phyloP scores from a whole-genome alignment of 2,888 invertebrate species.

The Lypha dubia region DNA sequence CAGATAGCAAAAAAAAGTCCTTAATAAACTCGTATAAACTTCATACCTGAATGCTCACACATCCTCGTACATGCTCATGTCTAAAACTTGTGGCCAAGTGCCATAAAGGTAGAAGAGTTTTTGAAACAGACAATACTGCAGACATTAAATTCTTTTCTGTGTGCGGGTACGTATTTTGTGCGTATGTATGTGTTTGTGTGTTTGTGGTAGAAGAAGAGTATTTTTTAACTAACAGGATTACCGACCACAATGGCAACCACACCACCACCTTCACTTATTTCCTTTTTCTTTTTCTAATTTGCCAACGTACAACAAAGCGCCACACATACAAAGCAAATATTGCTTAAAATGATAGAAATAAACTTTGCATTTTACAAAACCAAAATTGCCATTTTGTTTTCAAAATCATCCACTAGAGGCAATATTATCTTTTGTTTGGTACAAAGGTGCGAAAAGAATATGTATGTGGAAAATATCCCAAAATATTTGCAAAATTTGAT shows the following conservation, averaged over 20 bases:
- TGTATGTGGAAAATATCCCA: neutral
- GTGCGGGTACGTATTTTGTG: too few relatives aligned
- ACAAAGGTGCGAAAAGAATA: neutral
- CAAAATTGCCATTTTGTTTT: conserved; percentile 61
- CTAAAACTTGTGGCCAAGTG: conserved; percentile 26
- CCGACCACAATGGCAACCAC: conserved; percentile 54
- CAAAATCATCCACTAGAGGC: conserved; percentile 13
- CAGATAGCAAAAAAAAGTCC: neutral
- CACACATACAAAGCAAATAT: neutral
- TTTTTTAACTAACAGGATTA: conserved; percentile 63
- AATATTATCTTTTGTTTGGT: conserved; percentile 14
- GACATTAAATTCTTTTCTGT: conserved; percentile 1
- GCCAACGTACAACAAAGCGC: conserved; percentile 17
- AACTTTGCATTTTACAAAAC: conserved; percentile 53
- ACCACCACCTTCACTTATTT: conserved; percentile 23
- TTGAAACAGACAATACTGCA: conserved; percentile 16
- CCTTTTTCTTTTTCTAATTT: neutral
- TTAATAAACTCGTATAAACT: conserved; percentile 16
- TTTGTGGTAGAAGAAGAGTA: conserved; percentile 34
- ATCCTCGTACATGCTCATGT: neutral
- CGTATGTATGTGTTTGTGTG: neutral
- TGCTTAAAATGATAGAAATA: conserved; percentile 36
- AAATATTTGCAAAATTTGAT: neutral
- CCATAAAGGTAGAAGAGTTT: conserved; percentile 27
- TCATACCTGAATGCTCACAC: too few relatives aligned